Evolutionary conservation across 1,140 invertebrate species (phyloP), one percentile per base, ranked within the genome.

Genomic region (Monomorium pharaonis): DNA sequence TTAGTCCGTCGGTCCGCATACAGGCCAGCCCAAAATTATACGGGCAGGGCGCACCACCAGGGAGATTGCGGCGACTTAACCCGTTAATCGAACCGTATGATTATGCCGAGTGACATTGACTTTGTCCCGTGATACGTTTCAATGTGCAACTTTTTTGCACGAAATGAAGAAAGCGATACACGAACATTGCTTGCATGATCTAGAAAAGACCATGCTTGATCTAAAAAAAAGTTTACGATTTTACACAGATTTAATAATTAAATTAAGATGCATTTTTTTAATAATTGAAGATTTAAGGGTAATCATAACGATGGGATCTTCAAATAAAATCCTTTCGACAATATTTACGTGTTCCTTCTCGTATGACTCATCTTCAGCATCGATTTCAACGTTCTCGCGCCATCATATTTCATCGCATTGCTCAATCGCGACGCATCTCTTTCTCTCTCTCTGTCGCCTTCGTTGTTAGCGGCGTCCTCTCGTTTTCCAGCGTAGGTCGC

Each of bases 391-490:
- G 16, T 76, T 44, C 18, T 58, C n/a, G 44, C 49, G 24, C 0
- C 47, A 37, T 65, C 74, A 42, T 58, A 30, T 58, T 51, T 58
- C 27, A 65, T 78, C 44, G n/a, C 16, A 51, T 54, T 54, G 47
- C 63, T 56, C 14, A 16, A 33, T 65, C 49, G 18, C 37, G 51
- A 58, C 51, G 65, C 27, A 27, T 49, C 63, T 78, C 70, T 84
- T 88, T 67, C 30, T 67, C 84, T 80, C 89, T 84, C 60, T 78
- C 70, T 84, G 88, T 67, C 30, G 74, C 84, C 85, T 90, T 84
- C 60, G 60, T 90, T 51, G 67, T 75, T 54, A 70, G 54, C 33
- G 18, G 58, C 51, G 74, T 62, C 60, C 56, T 21, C 49, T 62
- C 47, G 72, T 27, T 67, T 65, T 88, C 69, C 62, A 49, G 65